phyloP scores from a whole-genome alignment of 37 sponge, comb jelly and placozoan species.

The Axinella damicornis region DNA sequence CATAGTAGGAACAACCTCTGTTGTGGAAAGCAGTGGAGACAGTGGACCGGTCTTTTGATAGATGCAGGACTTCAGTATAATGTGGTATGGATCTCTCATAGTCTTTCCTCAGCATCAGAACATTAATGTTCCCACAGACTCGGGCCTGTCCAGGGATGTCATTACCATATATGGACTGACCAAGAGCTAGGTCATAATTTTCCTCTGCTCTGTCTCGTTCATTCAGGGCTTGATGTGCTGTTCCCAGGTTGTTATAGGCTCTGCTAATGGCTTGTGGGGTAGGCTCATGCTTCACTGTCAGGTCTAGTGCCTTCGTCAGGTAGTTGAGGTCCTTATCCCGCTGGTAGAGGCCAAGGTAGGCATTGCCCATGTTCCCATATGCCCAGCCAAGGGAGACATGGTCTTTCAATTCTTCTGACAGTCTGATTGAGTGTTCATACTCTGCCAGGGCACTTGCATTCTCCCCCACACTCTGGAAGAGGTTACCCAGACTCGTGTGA shows the following conservation, averaged over 20 bases:
- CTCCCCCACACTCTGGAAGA: conserved; percentile 42
- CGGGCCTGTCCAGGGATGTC: conserved; percentile 61
- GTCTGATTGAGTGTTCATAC: conserved; percentile 20
- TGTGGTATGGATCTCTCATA: conserved; percentile 32
- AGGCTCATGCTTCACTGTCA: conserved; percentile 42
- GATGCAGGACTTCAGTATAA: conserved; percentile 66
- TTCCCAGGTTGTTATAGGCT: conserved; percentile 65
- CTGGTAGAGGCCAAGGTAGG: conserved; percentile 44
- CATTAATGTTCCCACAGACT: conserved; percentile 57
- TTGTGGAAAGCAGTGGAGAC: conserved; percentile 59
- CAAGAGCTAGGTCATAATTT: conserved; percentile 51
- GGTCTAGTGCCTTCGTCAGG: conserved; percentile 35
- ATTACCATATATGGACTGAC: conserved; percentile 52
- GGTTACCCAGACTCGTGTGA: conserved; percentile 52
- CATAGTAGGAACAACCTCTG: conserved; percentile 59
- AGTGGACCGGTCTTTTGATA: conserved; percentile 38
- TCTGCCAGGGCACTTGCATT: conserved; percentile 39
- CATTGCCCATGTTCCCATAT: conserved; percentile 72
- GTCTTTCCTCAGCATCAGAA: conserved; percentile 41
- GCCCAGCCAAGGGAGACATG: conserved; percentile 52
- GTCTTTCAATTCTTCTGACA: conserved; percentile 32
- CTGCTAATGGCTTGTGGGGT: conserved; percentile 51
- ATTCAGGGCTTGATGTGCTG: conserved; percentile 51
- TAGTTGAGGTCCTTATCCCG: conserved; percentile 55
- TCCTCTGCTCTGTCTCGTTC: conserved; percentile 43